Percentiles rank a stretch among this genome's conserved stretches.
phyloP scores from a whole-genome alignment of 2,888 invertebrate genomes.

The Clivina fossor region DNA sequence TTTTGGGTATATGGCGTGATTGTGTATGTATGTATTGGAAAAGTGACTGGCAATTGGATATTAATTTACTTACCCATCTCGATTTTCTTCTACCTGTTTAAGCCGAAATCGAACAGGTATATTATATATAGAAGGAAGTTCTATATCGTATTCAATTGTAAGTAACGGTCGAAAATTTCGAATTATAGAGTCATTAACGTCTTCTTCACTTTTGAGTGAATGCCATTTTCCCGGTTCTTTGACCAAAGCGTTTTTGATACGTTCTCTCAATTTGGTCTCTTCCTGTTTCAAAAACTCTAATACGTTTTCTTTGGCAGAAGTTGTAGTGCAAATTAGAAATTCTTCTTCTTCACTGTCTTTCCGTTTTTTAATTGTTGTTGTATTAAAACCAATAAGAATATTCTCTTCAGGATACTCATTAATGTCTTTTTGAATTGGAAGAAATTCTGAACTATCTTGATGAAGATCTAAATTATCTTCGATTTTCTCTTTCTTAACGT shows the following conservation, averaged over 20 bases:
- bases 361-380: no score
- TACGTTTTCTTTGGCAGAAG: slow-evolving; percentile 57
- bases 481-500: slow-evolving; percentile 62
- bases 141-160: slow-evolving; percentile 68
- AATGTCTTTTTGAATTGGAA: slow-evolving; percentile 51
- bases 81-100: no score
- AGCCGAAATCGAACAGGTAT: no score
- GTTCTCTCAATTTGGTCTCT: slow-evolving; percentile 55
- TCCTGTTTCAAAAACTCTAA: slow-evolving; percentile 58
- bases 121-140: no score
- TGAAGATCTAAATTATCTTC: slow-evolving; percentile 64
- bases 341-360: slow-evolving; percentile 55
- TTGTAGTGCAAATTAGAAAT: slow-evolving; percentile 68
- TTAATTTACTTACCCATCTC: no score
- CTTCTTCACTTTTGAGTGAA: slow-evolving; percentile 68
- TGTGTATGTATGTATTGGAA: no score
- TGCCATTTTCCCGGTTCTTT: no score
- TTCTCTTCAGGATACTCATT: slow-evolving; percentile 51
- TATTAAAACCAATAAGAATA: slow-evolving; percentile 67
- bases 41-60: no score
- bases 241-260: slow-evolving; percentile 24
- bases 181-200: slow-evolving; percentile 58
- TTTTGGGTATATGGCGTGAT: no score
- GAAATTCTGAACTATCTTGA: slow-evolving; percentile 57
- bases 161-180: slow-evolving; percentile 61